Conservation (phyloP, 2,888 invertebrate species). For the Xylota segnis region DNA sequence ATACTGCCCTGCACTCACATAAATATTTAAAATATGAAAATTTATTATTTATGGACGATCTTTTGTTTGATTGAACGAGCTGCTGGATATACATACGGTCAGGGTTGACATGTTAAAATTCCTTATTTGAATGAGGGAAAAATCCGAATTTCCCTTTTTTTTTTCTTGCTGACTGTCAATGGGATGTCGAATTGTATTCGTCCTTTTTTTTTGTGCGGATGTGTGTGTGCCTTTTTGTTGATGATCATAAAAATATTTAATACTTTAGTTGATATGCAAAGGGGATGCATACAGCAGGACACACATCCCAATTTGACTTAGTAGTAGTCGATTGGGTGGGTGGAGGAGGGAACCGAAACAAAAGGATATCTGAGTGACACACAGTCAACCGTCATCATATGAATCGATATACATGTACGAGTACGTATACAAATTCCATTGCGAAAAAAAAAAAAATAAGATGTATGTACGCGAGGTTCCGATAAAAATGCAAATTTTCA, state of each 20-base stretch:
- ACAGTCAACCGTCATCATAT: slow-evolving; percentile 62
- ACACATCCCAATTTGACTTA: slow-evolving; percentile 37
- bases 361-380: slow-evolving; percentile 58
- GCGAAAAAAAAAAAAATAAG: slow-evolving; percentile 25
- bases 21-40: slow-evolving; percentile 67
- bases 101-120: slow-evolving; percentile 60
- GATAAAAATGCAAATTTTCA: slow-evolving; percentile 75
- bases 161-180: slow-evolving; percentile 16
- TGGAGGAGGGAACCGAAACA: not conserved
- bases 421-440: slow-evolving; percentile 56
- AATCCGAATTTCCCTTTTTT: slow-evolving; percentile 17
- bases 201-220: slow-evolving; percentile 29
- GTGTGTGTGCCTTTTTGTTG: slow-evolving; percentile 7
- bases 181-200: slow-evolving; percentile 32
- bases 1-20: slow-evolving; percentile 19
- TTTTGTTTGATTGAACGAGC: slow-evolving; percentile 64
- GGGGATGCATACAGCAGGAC: slow-evolving; percentile 12
- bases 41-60: slow-evolving; percentile 50
- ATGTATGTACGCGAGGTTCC: slow-evolving; percentile 41
- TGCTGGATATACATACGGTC: slow-evolving; percentile 20
- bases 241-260: slow-evolving; percentile 72
- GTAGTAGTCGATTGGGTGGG: not conserved
- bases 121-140: slow-evolving; percentile 7
- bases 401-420: slow-evolving; percentile 42
- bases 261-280: slow-evolving; percentile 55